Percentiles rank a stretch among this genome's conserved stretches.
Evolutionary conservation across 2,888 invertebrate species (phyloP).

Genomic region (Ochropacha duplaris): DNA sequence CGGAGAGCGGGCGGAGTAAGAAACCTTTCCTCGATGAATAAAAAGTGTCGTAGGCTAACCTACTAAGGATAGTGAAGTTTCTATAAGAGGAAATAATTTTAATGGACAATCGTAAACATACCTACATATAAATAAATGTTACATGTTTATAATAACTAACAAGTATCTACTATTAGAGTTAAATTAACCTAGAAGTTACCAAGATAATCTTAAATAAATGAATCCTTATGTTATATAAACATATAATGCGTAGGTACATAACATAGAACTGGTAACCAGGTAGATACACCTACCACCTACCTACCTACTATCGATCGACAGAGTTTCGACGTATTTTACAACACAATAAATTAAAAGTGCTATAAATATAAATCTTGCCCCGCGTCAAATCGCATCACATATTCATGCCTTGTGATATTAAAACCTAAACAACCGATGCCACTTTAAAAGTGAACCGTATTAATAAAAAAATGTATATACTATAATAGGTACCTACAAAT

Average conservation of each 20-base stretch:
- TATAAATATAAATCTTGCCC: slow-evolving; percentile 76
- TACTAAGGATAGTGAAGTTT: too few species aligned
- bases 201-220: too few species aligned
- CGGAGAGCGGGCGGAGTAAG: not conserved
- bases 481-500: too few species aligned
- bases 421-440: slow-evolving; percentile 56
- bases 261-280: slow-evolving; percentile 41
- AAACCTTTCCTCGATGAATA: not conserved
- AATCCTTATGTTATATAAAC: too few species aligned
- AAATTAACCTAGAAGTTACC: too few species aligned
- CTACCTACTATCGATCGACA: slow-evolving; percentile 41
- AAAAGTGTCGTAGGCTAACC: too few species aligned
- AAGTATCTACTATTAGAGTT: too few species aligned
- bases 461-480: slow-evolving; percentile 6
- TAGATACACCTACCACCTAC: slow-evolving; percentile 10
- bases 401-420: slow-evolving; percentile 67
- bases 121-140: too few species aligned
- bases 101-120: too few species aligned
- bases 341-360: slow-evolving; percentile 71
- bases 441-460: slow-evolving; percentile 22
- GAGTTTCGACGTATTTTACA: slow-evolving; percentile 72
- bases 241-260: too few species aligned
- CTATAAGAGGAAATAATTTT: too few species aligned
- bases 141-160: too few species aligned
- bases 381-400: slow-evolving; percentile 74